phyloP scores from a whole-genome alignment of 2,888 invertebrate species.

The Hetaerina titia region DNA sequence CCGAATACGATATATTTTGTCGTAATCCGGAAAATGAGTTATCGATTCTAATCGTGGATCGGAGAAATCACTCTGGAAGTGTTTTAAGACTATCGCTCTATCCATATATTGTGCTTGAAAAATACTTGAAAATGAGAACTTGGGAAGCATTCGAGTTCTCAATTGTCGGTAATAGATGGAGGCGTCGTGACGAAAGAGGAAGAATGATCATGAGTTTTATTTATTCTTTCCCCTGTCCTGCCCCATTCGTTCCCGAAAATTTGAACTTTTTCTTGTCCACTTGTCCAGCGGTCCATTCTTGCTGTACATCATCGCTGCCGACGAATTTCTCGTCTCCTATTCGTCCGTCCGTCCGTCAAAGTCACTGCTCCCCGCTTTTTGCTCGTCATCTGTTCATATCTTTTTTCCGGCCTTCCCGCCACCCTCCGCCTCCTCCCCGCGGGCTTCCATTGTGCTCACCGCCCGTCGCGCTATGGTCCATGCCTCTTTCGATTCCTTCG shows the following conservation, averaged over 20 bases:
- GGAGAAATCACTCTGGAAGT: background rate
- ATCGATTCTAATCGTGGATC: background rate
- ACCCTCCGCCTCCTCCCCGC: background rate
- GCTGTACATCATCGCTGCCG: background rate
- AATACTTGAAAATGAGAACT: background rate
- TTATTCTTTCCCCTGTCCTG: background rate
- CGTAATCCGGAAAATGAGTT: background rate
- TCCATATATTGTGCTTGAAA: background rate
- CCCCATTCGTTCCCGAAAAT: background rate
- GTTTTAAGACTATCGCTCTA: background rate
- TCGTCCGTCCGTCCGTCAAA: constrained; percentile 16
- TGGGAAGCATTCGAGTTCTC: background rate
- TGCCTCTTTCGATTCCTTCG: constrained; percentile 26
- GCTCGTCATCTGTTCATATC: constrained; percentile 28
- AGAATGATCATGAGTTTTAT: background rate
- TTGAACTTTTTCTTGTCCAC: background rate
- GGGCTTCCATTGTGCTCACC: constrained; percentile 14
- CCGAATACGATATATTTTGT: background rate
- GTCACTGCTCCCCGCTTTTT: constrained; percentile 19
- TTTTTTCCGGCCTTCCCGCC: background rate
- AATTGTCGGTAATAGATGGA: background rate
- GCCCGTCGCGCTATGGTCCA: constrained; percentile 20
- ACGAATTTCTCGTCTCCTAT: background rate
- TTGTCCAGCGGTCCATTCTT: constrained; percentile 30
- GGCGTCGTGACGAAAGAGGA: background rate